Evolutionary conservation across 2,888 invertebrate genomes (phyloP).

Genomic region (Drosophila paramelanica): DNA sequence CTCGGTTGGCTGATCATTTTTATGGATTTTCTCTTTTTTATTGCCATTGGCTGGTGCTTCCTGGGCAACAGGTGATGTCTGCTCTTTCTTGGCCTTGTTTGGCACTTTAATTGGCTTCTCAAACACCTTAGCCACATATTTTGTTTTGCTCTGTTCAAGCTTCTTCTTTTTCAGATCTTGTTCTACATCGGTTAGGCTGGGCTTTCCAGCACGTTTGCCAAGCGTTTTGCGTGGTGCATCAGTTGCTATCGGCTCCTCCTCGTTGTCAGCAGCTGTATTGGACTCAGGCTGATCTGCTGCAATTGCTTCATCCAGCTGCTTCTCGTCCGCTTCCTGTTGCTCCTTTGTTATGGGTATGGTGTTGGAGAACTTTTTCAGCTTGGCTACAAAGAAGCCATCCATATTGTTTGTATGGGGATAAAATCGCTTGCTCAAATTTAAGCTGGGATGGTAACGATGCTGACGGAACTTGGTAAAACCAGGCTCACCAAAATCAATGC

Average conservation of each 20-base stretch:
- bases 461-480: constrained; percentile 96
- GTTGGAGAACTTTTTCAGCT: constrained; percentile 98
- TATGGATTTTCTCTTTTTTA: background rate
- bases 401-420: constrained; percentile 99
- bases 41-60: background rate
- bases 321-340: constrained; percentile 84
- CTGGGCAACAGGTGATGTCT: background rate
- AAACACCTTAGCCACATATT: constrained; percentile 84
- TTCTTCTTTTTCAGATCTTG: constrained; percentile 82
- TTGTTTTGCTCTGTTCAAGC: constrained; percentile 75
- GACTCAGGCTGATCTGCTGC: constrained; percentile 54
- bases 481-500: constrained; percentile 97
- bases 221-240: constrained; percentile 55
- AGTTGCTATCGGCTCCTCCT: constrained; percentile 55
- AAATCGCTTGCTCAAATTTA: constrained; percentile 94
- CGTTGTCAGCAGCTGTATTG: constrained; percentile 23
- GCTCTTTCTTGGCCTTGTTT: constrained; percentile 54
- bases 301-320: constrained; percentile 80
- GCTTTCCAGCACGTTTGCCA: constrained; percentile 83
- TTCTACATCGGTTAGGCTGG: constrained; percentile 76
- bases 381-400: constrained; percentile 99
- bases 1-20: constrained; percentile 1
- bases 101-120: constrained; percentile 82
- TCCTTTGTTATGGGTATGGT: constrained; percentile 86
- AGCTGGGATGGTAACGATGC: constrained; percentile 94